Percentiles rank a stretch among this genome's conserved stretches.
phyloP scores from a whole-genome alignment of 92 coral and sea anemone genomes.

The Epizoanthus ramosus region DNA sequence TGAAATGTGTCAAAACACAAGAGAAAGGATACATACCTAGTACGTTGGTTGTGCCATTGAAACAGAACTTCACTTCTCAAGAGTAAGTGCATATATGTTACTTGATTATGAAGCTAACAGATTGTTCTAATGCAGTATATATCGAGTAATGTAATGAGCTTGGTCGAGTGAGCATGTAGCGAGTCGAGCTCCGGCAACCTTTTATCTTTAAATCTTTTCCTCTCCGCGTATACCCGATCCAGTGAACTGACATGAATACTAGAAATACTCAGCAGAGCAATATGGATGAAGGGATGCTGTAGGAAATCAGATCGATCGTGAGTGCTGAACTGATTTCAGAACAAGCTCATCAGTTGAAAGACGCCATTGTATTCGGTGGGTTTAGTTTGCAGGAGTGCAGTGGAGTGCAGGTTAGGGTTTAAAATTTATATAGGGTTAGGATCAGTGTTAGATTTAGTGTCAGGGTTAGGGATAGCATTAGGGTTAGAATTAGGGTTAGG shows the following conservation, averaged over 20 bases:
- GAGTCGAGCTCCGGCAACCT: not conserved
- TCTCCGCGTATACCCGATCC: not conserved
- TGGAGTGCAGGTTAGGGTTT: no score
- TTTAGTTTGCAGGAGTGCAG: no score
- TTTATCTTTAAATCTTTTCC: not conserved
- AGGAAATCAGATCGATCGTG: not conserved
- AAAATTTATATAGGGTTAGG: no score
- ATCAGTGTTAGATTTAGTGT: no score
- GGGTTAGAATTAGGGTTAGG: no score
- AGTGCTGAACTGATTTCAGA: slow-evolving; percentile 4
- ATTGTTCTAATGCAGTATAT: no score
- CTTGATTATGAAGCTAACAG: no score
- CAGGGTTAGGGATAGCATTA: no score
- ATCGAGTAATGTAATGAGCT: not conserved
- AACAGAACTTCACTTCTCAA: slow-evolving; percentile 57
- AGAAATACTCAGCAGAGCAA: not conserved
- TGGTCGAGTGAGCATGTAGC: not conserved
- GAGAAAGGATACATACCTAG: slow-evolving; percentile 90
- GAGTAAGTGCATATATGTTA: slow-evolving; percentile 62
- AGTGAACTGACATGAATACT: not conserved
- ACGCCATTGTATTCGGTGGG: not conserved
- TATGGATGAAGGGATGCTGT: not conserved
- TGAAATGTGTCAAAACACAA: slow-evolving; percentile 49
- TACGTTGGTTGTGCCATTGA: slow-evolving; percentile 75
- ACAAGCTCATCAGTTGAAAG: not conserved